A percentile compares a stretch with the other conserved stretches of the same genome.
Conservation (phyloP, 2,113 vertebrate species). For the Noctilio leporinus region DNA sequence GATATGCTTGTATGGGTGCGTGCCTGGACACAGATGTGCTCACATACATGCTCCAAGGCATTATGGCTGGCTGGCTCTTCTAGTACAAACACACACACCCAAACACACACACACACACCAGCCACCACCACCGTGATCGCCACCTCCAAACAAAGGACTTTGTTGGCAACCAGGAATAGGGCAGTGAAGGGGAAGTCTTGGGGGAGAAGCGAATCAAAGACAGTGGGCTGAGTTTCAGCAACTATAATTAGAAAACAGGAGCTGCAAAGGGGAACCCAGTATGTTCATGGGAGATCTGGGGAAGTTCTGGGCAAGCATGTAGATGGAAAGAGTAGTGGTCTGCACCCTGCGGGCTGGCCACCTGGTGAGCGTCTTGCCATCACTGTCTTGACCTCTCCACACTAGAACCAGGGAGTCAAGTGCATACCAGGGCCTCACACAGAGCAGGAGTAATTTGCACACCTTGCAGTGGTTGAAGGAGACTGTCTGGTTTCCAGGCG, state of each 20-base stretch:
- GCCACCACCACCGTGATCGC: no score
- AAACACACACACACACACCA: no score
- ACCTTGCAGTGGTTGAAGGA: background rate
- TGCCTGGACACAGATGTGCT: accelerated
- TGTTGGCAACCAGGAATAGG: background rate
- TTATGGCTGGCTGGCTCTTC: background rate
- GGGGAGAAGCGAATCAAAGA: no score
- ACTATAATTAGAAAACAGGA: background rate
- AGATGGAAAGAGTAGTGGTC: background rate
- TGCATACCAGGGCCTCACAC: background rate
- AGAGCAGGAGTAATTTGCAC: background rate
- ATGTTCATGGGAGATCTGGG: background rate
- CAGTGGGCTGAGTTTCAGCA: background rate
- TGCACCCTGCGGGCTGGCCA: background rate
- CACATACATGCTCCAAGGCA: background rate
- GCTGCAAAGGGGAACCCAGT: background rate
- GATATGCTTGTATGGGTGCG: no score
- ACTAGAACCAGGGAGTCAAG: background rate
- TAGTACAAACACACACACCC: background rate
- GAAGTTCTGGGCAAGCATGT: background rate
- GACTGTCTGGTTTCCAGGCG: background rate
- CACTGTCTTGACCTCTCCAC: background rate
- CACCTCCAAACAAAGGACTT: background rate
- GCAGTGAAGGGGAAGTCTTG: background rate
- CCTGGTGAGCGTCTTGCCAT: background rate